A percentile compares a stretch with the other conserved stretches of the same genome.
These are phyloP conservation scores for Paguma larvata DNA, from an alignment of 2,797 vertebrate genomes.

Conservation along the genomic window DNA sequence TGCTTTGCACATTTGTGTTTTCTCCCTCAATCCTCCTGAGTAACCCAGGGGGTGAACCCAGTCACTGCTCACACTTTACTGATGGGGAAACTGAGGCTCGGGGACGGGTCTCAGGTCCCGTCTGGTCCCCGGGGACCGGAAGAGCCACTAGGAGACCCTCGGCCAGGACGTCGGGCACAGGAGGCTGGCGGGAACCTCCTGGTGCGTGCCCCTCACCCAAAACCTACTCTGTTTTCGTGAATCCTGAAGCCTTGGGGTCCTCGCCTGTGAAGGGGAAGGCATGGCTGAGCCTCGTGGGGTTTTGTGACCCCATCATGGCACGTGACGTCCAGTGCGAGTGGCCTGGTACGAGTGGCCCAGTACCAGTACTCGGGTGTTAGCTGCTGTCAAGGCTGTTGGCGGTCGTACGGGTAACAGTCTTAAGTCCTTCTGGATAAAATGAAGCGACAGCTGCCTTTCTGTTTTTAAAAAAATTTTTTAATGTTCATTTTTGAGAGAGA, in stretches of 20 bases:
- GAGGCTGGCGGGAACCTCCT: fast-evolving
- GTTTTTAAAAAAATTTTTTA: too few species aligned
- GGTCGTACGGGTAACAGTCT: not conserved
- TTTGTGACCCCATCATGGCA: not conserved
- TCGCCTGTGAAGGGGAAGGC: not conserved
- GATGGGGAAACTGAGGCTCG: not conserved
- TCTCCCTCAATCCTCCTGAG: not conserved
- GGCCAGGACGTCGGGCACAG: fast-evolving
- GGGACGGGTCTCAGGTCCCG: too few species aligned
- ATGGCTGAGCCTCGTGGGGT: not conserved
- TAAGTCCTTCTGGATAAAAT: not conserved
- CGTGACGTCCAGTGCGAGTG: fast-evolving
- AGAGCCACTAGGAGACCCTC: too few species aligned
- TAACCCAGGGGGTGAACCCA: too few species aligned
- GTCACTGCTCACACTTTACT: not conserved
- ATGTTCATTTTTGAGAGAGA: too few species aligned
- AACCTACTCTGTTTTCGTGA: not conserved
- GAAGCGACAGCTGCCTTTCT: not conserved
- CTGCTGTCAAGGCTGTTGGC: not conserved
- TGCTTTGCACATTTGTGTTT: fast-evolving
- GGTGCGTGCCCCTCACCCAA: not conserved
- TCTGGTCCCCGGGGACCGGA: not conserved
- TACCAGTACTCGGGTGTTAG: fast-evolving
- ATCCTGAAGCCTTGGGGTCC: not conserved
- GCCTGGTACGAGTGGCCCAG: too few species aligned